Evolutionary conservation across 2,797 vertebrate genomes (phyloP).

Genomic region (Sebastiscus tertius): DNA sequence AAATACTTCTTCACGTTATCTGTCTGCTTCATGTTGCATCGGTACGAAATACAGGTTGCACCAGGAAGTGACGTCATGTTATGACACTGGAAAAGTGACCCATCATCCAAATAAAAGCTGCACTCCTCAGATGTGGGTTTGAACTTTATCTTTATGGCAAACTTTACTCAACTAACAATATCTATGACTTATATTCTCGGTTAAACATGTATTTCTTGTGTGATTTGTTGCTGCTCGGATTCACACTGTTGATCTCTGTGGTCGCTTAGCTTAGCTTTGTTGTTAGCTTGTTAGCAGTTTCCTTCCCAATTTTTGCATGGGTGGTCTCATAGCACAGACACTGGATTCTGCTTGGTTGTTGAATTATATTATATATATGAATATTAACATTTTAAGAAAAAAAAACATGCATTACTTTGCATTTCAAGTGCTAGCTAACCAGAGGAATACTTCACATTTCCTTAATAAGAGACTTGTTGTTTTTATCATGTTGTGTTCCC

Average conservation of each 20-base stretch:
- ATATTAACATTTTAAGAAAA: not conserved
- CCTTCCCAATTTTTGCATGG: conserved; percentile 78
- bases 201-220: not conserved
- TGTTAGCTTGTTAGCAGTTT: conserved; percentile 15
- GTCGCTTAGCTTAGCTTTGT: conserved; percentile 19
- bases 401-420: accelerated
- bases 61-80: conserved; percentile 65
- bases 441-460: accelerated
- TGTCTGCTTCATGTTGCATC: not conserved
- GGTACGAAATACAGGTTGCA: conserved; percentile 14
- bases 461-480: not conserved
- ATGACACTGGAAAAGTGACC: conserved; percentile 62
- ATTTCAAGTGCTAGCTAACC: not conserved
- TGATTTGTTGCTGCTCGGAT: accelerated
- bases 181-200: accelerated
- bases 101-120: conserved; percentile 76
- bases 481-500: conserved; percentile 9
- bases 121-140: not conserved
- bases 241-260: accelerated
- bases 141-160: not conserved
- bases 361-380: not conserved
- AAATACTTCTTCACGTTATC: not conserved
- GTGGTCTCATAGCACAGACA: conserved; percentile 64
- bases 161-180: accelerated
- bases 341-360: conserved; percentile 40